Conservation (phyloP, 2,113 vertebrate species). For the Taxidea taxus region DNA sequence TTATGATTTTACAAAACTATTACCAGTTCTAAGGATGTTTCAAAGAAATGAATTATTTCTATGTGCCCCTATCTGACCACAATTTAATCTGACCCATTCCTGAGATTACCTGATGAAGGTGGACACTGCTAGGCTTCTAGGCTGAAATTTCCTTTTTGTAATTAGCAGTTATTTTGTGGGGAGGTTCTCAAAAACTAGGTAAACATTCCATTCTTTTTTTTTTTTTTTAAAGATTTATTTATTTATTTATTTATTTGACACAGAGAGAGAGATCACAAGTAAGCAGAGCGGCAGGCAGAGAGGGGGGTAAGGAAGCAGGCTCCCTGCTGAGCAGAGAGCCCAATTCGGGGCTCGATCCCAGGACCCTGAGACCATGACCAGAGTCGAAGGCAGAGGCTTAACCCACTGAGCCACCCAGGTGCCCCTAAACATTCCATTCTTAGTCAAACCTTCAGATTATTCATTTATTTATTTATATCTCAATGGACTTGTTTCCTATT, state of each 20-base stretch:
- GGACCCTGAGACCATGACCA: too few relatives aligned
- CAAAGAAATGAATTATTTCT: conserved; percentile 16
- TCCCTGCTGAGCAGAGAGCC: too few relatives aligned
- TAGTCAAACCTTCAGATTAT: not conserved
- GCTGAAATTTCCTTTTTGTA: not conserved
- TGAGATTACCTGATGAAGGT: not conserved
- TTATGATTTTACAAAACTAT: not conserved
- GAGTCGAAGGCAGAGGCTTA: too few relatives aligned
- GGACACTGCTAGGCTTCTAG: not conserved
- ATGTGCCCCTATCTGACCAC: not conserved
- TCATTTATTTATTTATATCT: not conserved
- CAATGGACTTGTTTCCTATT: not conserved
- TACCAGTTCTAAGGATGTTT: not conserved
- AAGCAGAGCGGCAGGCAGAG: too few relatives aligned
- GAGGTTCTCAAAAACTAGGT: not conserved
- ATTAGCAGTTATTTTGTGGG: not conserved
- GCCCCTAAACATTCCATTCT: not conserved
- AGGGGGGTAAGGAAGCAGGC: too few relatives aligned
- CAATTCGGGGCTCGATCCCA: too few relatives aligned
- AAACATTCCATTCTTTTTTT: not conserved
- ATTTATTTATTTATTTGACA: too few relatives aligned
- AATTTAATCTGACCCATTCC: not conserved
- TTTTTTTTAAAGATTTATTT: too few relatives aligned
- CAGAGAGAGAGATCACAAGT: too few relatives aligned
- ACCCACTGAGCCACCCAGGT: too few relatives aligned